Evolutionary conservation across 30 jellyfish, hydroid and myxozoan genomes (phyloP).

Genomic region (Aurelia aurita complex sp. Pacific): DNA sequence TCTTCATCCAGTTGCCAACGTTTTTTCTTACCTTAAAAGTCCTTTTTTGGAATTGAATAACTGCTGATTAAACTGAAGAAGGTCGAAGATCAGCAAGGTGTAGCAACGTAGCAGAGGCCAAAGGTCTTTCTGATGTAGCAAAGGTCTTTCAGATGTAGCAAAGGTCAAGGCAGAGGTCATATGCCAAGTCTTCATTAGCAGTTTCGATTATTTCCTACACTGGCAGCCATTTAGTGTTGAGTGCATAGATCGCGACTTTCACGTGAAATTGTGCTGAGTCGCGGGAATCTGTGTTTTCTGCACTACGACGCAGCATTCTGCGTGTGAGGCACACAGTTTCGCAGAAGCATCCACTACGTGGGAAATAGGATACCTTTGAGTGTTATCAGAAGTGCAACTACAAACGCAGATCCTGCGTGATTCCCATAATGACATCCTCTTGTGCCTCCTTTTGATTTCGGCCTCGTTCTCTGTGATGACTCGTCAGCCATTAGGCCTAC

Average conservation of each 20-base stretch:
- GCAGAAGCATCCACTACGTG: neutral
- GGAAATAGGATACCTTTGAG: constrained; percentile 8
- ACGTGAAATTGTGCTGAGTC: neutral
- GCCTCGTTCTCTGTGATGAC: neutral
- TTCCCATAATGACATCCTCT: neutral
- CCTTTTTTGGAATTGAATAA: too few species aligned
- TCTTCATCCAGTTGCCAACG: too few species aligned
- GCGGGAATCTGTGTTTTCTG: constrained; percentile 3
- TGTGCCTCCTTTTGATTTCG: constrained; percentile 14
- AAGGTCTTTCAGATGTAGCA: too few species aligned
- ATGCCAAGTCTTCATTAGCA: too few species aligned
- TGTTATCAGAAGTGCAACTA: constrained; percentile 1
- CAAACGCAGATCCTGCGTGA: neutral
- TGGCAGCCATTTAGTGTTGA: too few species aligned
- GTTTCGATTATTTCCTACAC: too few species aligned
- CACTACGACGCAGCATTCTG: constrained; percentile 4
- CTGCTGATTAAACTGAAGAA: too few species aligned
- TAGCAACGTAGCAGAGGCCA: too few species aligned
- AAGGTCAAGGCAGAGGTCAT: too few species aligned
- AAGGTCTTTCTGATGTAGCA: too few species aligned
- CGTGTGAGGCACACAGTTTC: neutral
- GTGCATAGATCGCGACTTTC: neutral
- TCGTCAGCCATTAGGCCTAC: constrained; percentile 13
- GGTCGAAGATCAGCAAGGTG: too few species aligned
- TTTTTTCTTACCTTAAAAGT: too few species aligned